Base-by-base conservation (phyloP, 2,113 vertebrate genomes). In the Crocuta crocuta region DNA sequence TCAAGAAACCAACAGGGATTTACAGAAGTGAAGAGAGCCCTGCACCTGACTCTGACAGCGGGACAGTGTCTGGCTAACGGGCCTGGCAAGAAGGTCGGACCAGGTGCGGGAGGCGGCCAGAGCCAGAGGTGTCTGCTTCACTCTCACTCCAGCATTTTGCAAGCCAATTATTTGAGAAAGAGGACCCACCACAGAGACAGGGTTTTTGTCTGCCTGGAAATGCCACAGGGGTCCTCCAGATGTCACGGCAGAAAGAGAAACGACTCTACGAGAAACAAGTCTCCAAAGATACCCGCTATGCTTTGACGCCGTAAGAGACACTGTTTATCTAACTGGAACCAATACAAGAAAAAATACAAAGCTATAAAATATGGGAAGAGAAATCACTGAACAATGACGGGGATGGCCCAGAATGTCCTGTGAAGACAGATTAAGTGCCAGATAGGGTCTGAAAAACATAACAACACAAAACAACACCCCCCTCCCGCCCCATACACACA, bases 1-100 rank as follows among this genome's bases (percentile, higher is more conserved):
- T 73, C 73, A 92, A 94, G 82, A 93, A 96, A 96, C 13, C 81
- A 98, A 98, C 13, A 95, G 80, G 87, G 98, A 88, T 96, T 97
- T 13, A 83, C 3, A 84, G 39, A 95, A 96, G 76, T 81, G 94
- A 91, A 93, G 65, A 92, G 58, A 83, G 73, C 9, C 24, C n/a
- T 19, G 86, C n/a, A 86, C 58, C 68, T 94, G 53, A 48, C 4
- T 63, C 50, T 94, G 76, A 70, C 4, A 93, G 71, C 23, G 66
- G 78, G 84, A 73, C 2, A 68, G 73, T 5, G 94, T 66, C 33
- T 61, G 61, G 76, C 48, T 50, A 89, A 66, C 24, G 10, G 31
- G 19, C n/a, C 35, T 79, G 53, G 31, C 96, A 7, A 89, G 11
- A 89, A 92, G 50, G 53, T 1, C 2, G 5, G 58, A 83, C 10